phyloP scores from a whole-genome alignment of 64 coral and sea anemone species.

The Astreopora myriophthalma region DNA sequence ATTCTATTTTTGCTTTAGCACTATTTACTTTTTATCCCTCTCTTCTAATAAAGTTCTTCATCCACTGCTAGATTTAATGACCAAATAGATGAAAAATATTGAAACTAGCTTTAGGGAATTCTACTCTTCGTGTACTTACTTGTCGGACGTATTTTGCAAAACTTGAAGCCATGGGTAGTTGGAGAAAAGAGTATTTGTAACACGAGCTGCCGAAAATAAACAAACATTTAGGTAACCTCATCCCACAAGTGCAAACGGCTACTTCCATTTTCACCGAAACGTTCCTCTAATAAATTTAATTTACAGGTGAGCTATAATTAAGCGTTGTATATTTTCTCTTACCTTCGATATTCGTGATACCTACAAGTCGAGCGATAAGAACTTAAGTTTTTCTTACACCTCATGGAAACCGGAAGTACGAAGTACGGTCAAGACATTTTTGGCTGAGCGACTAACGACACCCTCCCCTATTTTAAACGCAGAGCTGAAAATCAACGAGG shows the following conservation, averaged over 20 bases:
- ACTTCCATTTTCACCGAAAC: too few species aligned
- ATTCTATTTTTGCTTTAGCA: too few species aligned
- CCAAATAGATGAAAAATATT: not conserved
- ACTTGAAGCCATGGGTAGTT: not conserved
- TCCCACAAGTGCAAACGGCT: too few species aligned
- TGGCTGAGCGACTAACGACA: not conserved
- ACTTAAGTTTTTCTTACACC: not conserved
- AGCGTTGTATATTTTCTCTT: too few species aligned
- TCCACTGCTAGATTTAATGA: not conserved
- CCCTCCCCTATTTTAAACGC: too few species aligned
- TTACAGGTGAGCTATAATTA: too few species aligned
- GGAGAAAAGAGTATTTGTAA: constrained; percentile 33
- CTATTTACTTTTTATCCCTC: too few species aligned
- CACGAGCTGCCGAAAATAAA: not conserved
- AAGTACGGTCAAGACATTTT: constrained; percentile 16
- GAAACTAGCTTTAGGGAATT: not conserved
- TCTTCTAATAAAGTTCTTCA: not conserved
- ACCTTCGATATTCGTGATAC: too few species aligned
- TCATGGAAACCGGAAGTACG: constrained; percentile 6
- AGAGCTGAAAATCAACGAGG: too few species aligned
- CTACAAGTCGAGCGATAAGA: too few species aligned
- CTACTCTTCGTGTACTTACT: not conserved
- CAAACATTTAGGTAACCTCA: not conserved
- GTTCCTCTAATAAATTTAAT: too few species aligned
- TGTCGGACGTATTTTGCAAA: constrained; percentile 12